Percentiles rank a stretch among this genome's conserved stretches.
These are phyloP conservation scores for Adrianichthys oophorus DNA, from an alignment of 2,797 vertebrate genomes.

Conservation along the genomic window DNA sequence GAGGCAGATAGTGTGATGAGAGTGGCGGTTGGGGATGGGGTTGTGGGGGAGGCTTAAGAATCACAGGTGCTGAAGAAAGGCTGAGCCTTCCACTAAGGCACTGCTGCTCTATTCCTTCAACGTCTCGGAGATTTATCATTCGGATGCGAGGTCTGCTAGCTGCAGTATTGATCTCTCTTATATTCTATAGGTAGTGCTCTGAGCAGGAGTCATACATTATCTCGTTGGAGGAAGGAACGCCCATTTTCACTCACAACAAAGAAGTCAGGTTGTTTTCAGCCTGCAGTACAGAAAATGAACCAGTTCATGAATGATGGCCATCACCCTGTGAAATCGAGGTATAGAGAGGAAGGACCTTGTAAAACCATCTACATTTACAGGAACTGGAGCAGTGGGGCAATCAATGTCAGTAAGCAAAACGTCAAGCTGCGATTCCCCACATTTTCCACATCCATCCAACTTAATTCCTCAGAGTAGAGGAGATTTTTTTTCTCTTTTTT, in stretches of 20 bases:
- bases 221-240: slow-evolving; percentile 35
- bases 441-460: not conserved
- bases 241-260: slow-evolving; percentile 42
- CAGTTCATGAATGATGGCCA: slow-evolving; percentile 25
- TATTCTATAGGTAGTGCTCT: slow-evolving; percentile 51
- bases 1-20: slow-evolving; percentile 22
- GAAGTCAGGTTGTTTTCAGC: slow-evolving; percentile 38
- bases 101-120: slow-evolving; percentile 43
- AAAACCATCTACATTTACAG: slow-evolving; percentile 31
- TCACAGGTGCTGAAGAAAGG: slow-evolving; percentile 23
- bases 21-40: slow-evolving; percentile 3
- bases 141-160: slow-evolving; percentile 42
- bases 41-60: slow-evolving; percentile 7
- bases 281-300: slow-evolving; percentile 42
- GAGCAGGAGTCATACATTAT: slow-evolving; percentile 44
- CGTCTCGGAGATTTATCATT: slow-evolving; percentile 56
- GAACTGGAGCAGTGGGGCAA: slow-evolving; percentile 4
- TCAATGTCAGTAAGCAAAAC: not conserved
- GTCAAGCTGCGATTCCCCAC: not conserved
- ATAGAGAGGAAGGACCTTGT: slow-evolving; percentile 19
- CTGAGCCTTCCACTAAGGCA: slow-evolving; percentile 20
- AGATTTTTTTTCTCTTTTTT: slow-evolving; percentile 2
- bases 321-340: not conserved
- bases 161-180: slow-evolving; percentile 58
- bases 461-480: slow-evolving; percentile 5